phyloP scores from a whole-genome alignment of 2,113 vertebrate species.

The Nematolebias whitei region DNA sequence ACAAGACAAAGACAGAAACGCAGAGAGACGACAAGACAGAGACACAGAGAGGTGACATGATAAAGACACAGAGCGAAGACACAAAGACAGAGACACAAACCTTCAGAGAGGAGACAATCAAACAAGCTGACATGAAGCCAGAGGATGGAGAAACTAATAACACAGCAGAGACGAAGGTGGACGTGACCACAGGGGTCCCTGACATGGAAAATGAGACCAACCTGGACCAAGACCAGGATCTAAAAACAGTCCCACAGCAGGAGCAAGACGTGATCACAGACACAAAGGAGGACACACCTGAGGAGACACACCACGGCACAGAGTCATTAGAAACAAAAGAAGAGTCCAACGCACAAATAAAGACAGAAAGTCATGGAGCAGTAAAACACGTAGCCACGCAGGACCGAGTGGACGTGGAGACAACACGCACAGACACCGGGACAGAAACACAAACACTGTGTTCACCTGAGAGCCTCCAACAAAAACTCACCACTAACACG shows the following conservation, averaged over 20 bases:
- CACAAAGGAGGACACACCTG: slow-evolving; percentile 6
- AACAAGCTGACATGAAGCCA: slow-evolving; percentile 12
- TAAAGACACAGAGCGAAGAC: background rate
- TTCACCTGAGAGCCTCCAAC: slow-evolving; percentile 13
- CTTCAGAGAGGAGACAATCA: slow-evolving; percentile 15
- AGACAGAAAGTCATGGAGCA: slow-evolving; percentile 4
- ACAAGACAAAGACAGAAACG: background rate
- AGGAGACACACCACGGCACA: slow-evolving; percentile 6
- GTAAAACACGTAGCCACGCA: background rate
- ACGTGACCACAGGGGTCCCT: slow-evolving; percentile 3
- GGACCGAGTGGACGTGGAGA: background rate
- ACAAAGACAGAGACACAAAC: background rate
- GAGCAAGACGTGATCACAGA: slow-evolving; percentile 13
- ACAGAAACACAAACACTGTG: slow-evolving; percentile 1
- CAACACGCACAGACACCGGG: background rate
- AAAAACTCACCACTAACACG: slow-evolving; percentile 7
- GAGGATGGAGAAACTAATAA: slow-evolving; percentile 29
- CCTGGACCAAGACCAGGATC: background rate
- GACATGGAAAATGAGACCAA: slow-evolving; percentile 15
- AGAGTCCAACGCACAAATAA: slow-evolving; percentile 26
- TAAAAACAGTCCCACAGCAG: slow-evolving; percentile 5
- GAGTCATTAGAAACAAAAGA: slow-evolving; percentile 38
- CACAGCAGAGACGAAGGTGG: slow-evolving; percentile 11
- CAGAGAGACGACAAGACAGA: slow-evolving; percentile 14
- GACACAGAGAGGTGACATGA: background rate